Percentiles rank a stretch among this genome's conserved stretches.
phyloP scores from a whole-genome alignment of 35 echinoderm and acorn worm genomes.

The Stichopus chloronotus region DNA sequence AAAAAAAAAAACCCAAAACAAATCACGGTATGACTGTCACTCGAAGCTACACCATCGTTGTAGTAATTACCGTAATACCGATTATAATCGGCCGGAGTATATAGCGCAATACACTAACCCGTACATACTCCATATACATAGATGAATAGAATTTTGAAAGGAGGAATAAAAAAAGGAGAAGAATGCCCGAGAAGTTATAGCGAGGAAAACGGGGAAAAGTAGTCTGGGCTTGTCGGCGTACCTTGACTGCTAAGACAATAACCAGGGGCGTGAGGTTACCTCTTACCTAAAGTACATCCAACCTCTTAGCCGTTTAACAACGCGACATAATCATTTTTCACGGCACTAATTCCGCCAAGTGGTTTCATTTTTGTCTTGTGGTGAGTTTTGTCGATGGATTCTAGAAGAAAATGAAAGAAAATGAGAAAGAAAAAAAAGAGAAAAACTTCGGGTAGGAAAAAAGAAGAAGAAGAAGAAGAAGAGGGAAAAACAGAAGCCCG shows the following conservation, averaged over 20 bases:
- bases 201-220: background rate
- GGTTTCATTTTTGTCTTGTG: background rate
- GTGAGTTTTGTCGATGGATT: background rate
- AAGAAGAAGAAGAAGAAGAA: background rate
- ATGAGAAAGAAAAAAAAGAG: no score
- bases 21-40: no score
- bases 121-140: background rate
- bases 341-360: slow-evolving; percentile 51
- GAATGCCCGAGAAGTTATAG: slow-evolving; percentile 42
- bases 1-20: no score
- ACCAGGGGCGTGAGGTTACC: slow-evolving; percentile 41
- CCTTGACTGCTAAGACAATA: slow-evolving; percentile 42
- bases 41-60: no score
- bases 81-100: background rate
- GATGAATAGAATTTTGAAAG: background rate
- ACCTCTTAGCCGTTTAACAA: slow-evolving; percentile 19
- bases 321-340: slow-evolving; percentile 22
- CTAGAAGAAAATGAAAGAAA: no score
- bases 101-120: background rate
- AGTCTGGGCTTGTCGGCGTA: slow-evolving; percentile 3
- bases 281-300: slow-evolving; percentile 31
- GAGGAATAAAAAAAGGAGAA: background rate
- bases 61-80: slow-evolving; percentile 6
- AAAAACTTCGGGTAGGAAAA: background rate
- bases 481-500: slow-evolving; percentile 40